Evolutionary conservation across 2,888 invertebrate species (phyloP).

Genomic region (Operophtera brumata): DNA sequence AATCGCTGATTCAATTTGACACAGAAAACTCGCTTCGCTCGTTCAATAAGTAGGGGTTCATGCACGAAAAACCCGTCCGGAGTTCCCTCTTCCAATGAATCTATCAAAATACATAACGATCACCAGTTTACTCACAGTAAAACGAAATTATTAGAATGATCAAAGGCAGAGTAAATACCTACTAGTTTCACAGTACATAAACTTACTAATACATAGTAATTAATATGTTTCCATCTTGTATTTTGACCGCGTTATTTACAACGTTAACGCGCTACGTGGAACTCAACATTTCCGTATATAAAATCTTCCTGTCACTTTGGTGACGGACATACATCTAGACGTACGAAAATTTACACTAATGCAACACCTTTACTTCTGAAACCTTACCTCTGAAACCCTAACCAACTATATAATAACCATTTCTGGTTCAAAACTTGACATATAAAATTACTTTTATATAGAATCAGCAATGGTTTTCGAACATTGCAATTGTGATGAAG

Average conservation of each 20-base stretch:
- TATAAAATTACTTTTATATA: background rate
- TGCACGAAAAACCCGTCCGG: too few species aligned
- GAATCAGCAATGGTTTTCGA: conserved; percentile 12
- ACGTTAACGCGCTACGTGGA: conserved; percentile 31
- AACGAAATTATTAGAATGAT: too few species aligned
- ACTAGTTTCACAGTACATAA: too few species aligned
- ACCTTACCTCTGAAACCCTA: background rate
- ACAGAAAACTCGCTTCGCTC: too few species aligned
- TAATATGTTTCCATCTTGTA: conserved; percentile 12
- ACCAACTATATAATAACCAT: background rate
- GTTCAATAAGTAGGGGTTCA: too few species aligned
- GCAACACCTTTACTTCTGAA: conserved; percentile 20
- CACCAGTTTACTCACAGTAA: too few species aligned
- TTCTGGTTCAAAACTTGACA: background rate
- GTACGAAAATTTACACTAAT: conserved; percentile 31
- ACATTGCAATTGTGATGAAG: background rate
- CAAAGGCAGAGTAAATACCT: too few species aligned
- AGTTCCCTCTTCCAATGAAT: too few species aligned
- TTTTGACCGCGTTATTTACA: conserved; percentile 26
- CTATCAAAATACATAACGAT: too few species aligned
- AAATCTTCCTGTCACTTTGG: conserved; percentile 14
- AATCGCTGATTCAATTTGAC: too few species aligned
- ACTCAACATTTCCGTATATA: conserved; percentile 30
- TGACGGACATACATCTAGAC: conserved; percentile 20
- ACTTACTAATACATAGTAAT: background rate